A percentile compares a stretch with the other conserved stretches of the same genome.
Conservation (phyloP, 1,140 invertebrate species). For the Adoxophyes honmai region DNA sequence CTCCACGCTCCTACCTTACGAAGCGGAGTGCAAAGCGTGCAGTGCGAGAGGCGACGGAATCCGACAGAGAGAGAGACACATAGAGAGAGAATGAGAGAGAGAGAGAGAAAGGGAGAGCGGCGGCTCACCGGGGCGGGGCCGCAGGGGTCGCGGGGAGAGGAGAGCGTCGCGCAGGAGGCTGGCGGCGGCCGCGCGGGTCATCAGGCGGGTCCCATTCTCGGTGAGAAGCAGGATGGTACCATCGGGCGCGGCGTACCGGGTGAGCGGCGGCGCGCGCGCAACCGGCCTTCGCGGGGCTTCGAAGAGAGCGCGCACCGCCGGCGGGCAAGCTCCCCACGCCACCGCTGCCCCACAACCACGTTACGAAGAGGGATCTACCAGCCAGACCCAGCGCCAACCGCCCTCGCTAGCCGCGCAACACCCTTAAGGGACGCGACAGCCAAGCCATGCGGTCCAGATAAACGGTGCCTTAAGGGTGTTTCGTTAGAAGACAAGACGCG, state of each 20-base stretch:
- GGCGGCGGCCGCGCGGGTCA: constrained; percentile 70
- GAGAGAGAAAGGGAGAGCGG: constrained; percentile 54
- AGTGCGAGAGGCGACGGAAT: constrained; percentile 68
- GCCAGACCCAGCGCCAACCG: constrained; percentile 36
- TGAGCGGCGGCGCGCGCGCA: constrained; percentile 54
- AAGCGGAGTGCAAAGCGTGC: constrained; percentile 70
- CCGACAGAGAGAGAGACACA: constrained; percentile 68
- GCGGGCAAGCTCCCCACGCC: constrained; percentile 62
- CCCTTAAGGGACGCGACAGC: constrained; percentile 49
- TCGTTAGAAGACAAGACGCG: constrained; percentile 47
- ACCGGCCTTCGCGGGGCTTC: constrained; percentile 46
- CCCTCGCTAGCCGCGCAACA: constrained; percentile 58
- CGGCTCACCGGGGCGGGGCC: constrained; percentile 73
- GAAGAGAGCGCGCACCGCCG: constrained; percentile 62
- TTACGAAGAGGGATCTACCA: constrained; percentile 58
- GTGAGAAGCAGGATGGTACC: constrained; percentile 75
- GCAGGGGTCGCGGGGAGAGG: constrained; percentile 70
- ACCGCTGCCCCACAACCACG: constrained; percentile 69
- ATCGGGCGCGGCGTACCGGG: constrained; percentile 70
- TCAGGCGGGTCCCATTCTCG: constrained; percentile 74
- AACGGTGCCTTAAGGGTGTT: constrained; percentile 60
- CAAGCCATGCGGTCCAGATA: neutral
- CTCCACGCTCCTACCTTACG: constrained; percentile 66
- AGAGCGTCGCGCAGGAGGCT: constrained; percentile 73
- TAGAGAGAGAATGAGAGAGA: constrained; percentile 37